Evolutionary conservation across 2,797 vertebrate genomes (phyloP), one percentile per base, ranked within the genome.

Genomic region (Takifugu ocellatus): DNA sequence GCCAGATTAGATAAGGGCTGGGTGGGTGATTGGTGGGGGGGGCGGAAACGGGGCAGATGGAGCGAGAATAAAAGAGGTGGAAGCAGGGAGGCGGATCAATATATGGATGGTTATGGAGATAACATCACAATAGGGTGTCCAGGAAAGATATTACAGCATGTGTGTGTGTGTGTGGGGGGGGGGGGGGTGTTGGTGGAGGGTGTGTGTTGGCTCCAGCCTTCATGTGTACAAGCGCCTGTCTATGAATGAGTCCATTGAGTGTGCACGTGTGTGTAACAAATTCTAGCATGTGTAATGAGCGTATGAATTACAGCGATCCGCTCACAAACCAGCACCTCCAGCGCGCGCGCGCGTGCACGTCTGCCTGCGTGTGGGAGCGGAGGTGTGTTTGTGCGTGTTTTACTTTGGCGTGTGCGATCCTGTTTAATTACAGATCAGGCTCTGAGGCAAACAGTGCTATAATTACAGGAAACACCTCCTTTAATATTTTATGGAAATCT

Each of bases 401-500:
- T 79, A 75, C 81, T 72, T 82, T 75, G 75, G 74, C 82, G 54
- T 75, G 56, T 78, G 65, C 72, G 88, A 92, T 93, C 92, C 91
- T 72, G 89, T 92, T 92, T 95, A 94, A 95, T 94, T 94, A 93
- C 89, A 92, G 88, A 87, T 86, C 88, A 90, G 90, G 90, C 84
- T 89, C 86, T 89, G 86, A 93, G 88, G 91, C 90, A 92, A 93
- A 92, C 92, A 90, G 90, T 89, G 88, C 90, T 92, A 81, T 94
- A 94, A 94, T 95, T 96, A 93, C 91, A 93, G 91, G 91, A 94
- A 96, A 90, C 87, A 91, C 86, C 87, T 90, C 87, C 90, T 94
- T 94, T 93, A 94, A 94, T 95, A 93, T 93, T 92, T 93, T 91
- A 95, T 93, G 90, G 89, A 94, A 94, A 93, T 93, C 89, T 85